phyloP scores from a whole-genome alignment of 2,888 invertebrate species.

The Notodonta dromedarius region DNA sequence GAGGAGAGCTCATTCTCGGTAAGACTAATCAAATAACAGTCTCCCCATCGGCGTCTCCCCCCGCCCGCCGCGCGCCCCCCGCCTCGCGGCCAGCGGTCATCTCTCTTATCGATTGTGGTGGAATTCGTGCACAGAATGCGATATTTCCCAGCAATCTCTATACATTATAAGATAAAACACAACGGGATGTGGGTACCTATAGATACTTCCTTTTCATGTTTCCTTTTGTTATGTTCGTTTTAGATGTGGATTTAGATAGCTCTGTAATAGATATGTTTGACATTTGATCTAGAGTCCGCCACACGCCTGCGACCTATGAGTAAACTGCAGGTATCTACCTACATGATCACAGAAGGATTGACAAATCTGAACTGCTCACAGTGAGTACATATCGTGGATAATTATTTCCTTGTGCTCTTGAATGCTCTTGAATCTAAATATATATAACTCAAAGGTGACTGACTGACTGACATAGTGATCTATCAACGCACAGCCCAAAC shows the following conservation, averaged over 20 bases:
- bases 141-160: slow-evolving; percentile 78
- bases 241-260: slow-evolving; percentile 6
- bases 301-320: background rate
- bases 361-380: no score
- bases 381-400: background rate
- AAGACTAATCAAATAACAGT: slow-evolving; percentile 85
- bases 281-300: background rate
- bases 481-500: no score
- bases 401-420: background rate
- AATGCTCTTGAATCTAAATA: no score
- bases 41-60: slow-evolving; percentile 64
- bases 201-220: slow-evolving; percentile 5
- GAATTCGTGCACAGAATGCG: slow-evolving; percentile 84
- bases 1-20: slow-evolving; percentile 84
- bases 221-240: slow-evolving; percentile 4
- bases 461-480: no score
- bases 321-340: no score
- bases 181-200: slow-evolving; percentile 45
- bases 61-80: slow-evolving; percentile 47
- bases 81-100: slow-evolving; percentile 81
- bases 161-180: slow-evolving; percentile 63
- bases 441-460: no score
- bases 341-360: no score
- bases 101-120: slow-evolving; percentile 85
- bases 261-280: background rate